phyloP scores from a whole-genome alignment of 2,888 invertebrate genomes.

The Pristionchus fissidentatus region DNA sequence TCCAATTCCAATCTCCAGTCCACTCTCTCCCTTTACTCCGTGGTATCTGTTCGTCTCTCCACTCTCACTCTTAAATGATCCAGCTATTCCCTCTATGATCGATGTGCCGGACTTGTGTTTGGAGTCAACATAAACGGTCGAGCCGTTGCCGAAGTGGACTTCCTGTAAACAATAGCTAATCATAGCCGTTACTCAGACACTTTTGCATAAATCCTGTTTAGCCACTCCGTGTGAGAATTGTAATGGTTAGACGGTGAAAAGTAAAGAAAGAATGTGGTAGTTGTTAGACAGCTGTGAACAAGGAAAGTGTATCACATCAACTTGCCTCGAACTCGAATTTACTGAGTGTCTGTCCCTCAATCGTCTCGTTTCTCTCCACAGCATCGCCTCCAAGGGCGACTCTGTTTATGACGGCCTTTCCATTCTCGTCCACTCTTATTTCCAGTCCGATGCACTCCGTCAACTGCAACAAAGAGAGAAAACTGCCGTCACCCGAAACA shows the following conservation, averaged over 20 bases:
- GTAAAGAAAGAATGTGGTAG: too few species aligned
- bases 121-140: neutral
- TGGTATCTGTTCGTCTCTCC: neutral
- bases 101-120: neutral
- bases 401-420: neutral
- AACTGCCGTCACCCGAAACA: too few species aligned
- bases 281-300: too few species aligned
- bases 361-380: constrained; percentile 23
- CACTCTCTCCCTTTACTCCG: neutral
- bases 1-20: constrained; percentile 41
- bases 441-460: constrained; percentile 55
- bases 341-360: neutral
- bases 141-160: neutral
- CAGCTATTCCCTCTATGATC: neutral
- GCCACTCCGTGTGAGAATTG: too few species aligned
- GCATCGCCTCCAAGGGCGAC: neutral
- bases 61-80: neutral
- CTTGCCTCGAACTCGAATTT: constrained; percentile 15
- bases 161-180: constrained; percentile 13
- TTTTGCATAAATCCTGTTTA: too few species aligned
- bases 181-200: too few species aligned
- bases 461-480: neutral
- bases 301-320: too few species aligned
- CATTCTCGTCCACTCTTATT: constrained; percentile 36
- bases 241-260: too few species aligned